phyloP scores from a whole-genome alignment of 2,888 invertebrate species.

The Polietes domitor region DNA sequence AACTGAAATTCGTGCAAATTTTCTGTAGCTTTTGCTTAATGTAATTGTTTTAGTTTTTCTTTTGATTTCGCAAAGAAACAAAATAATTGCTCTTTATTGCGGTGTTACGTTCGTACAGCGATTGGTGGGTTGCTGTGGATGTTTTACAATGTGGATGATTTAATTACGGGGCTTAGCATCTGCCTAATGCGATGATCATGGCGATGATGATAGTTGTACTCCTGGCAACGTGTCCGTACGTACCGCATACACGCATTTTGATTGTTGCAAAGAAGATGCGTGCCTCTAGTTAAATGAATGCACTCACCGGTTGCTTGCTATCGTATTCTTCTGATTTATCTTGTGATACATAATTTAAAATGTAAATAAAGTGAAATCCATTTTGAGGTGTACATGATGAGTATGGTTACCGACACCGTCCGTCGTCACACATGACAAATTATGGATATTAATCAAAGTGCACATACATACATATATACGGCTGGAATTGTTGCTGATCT shows the following conservation, averaged over 20 bases:
- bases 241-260: conserved; percentile 55
- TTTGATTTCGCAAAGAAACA: conserved; percentile 59
- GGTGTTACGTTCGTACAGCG: conserved; percentile 37
- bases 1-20: conserved; percentile 63
- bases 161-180: conserved; percentile 52
- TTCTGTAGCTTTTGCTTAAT: conserved; percentile 41
- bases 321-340: conserved; percentile 9
- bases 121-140: conserved; percentile 10
- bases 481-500: too few relatives aligned
- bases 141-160: conserved; percentile 54
- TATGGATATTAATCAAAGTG: conserved; percentile 49
- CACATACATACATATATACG: too few relatives aligned
- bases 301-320: conserved; percentile 16
- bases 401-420: conserved; percentile 31
- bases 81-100: conserved; percentile 28
- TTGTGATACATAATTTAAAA: conserved; percentile 49
- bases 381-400: conserved; percentile 39
- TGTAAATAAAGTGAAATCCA: conserved; percentile 66
- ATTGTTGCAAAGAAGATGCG: conserved; percentile 55
- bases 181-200: conserved; percentile 41
- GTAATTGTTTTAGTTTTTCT: conserved; percentile 59
- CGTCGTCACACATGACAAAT: conserved; percentile 55
- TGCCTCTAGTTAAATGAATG: conserved; percentile 48
- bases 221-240: conserved; percentile 23
- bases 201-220: conserved; percentile 24